Conservation (phyloP, 2,113 vertebrate species). For the Paramisgurnus dabryanus region DNA sequence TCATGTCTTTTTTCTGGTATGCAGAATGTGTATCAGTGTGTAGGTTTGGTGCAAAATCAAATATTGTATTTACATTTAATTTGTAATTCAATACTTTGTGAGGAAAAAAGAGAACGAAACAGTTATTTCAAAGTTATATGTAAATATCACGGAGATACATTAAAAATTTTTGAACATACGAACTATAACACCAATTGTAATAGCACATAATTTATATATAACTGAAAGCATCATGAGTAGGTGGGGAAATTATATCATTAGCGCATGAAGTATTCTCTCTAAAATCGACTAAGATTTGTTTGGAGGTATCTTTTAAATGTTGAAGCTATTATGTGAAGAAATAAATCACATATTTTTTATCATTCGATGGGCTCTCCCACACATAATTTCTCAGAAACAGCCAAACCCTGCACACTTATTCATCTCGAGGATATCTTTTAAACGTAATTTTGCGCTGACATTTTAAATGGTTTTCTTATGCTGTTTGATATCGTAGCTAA, state of each 20-base stretch:
- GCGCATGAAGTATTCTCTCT: background rate
- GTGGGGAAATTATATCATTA: background rate
- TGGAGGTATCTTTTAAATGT: background rate
- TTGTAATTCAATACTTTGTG: background rate
- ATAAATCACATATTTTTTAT: slow-evolving; percentile 27
- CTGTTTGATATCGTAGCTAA: slow-evolving; percentile 25
- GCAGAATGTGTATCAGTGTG: background rate
- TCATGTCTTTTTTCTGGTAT: background rate
- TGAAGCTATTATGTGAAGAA: slow-evolving; percentile 1
- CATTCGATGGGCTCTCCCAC: background rate
- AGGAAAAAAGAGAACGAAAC: background rate
- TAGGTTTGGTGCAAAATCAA: background rate
- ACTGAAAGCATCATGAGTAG: background rate
- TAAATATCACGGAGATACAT: too few relatives aligned
- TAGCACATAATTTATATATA: background rate
- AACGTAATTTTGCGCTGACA: slow-evolving; percentile 18
- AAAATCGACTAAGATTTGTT: background rate
- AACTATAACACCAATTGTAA: background rate
- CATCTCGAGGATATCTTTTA: background rate
- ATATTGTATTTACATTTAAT: background rate
- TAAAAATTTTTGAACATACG: background rate
- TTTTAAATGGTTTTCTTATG: slow-evolving; percentile 31
- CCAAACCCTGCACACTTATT: slow-evolving; percentile 5
- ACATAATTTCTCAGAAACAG: slow-evolving; percentile 16
- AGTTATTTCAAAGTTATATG: background rate